These are phyloP conservation scores for Gymnobelideus leadbeateri DNA, from an alignment of 2,113 vertebrate genomes.

Conservation along the genomic window DNA sequence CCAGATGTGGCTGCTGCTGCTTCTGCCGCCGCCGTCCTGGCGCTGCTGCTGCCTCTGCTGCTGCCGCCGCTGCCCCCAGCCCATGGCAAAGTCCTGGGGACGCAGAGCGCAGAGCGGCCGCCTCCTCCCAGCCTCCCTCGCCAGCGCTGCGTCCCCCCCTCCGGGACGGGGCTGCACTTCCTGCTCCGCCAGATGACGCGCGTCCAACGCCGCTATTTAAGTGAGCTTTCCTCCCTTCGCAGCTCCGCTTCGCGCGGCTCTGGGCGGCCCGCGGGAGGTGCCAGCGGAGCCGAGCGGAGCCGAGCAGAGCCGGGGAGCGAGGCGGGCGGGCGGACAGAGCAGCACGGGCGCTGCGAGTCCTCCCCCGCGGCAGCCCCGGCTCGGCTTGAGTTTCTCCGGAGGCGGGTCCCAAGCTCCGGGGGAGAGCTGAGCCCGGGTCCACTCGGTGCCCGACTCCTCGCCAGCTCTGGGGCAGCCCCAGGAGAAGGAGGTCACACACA, in stretches of 20 bases:
- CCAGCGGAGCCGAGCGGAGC: conserved; percentile 33
- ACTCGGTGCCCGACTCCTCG: conserved; percentile 35
- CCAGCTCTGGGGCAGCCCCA: conserved; percentile 46
- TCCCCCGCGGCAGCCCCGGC: not conserved
- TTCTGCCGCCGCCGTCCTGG: conserved; percentile 75
- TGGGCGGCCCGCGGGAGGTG: conserved; percentile 54
- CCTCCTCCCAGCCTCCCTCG: conserved; percentile 56
- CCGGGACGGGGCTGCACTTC: conserved; percentile 80
- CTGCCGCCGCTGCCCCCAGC: conserved; percentile 78
- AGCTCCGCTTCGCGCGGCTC: conserved; percentile 63
- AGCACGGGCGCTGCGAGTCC: conserved; percentile 58
- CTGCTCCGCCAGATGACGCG: conserved; percentile 82
- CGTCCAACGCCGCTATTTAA: conserved; percentile 77
- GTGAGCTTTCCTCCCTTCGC: conserved; percentile 71
- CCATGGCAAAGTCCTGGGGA: conserved; percentile 85
- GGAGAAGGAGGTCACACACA: conserved; percentile 55
- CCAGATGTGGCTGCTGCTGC: conserved; percentile 80
- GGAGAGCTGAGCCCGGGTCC: not conserved
- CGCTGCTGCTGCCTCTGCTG: conserved; percentile 54
- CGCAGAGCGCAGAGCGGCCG: conserved; percentile 75
- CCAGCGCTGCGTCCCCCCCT: not conserved
- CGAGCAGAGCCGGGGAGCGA: conserved; percentile 14
- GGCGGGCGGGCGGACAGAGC: conserved; percentile 52
- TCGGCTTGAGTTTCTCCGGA: not conserved
- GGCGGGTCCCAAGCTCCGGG: not conserved